phyloP scores from a whole-genome alignment of 2,113 vertebrate species.

The Corapipo altera region DNA sequence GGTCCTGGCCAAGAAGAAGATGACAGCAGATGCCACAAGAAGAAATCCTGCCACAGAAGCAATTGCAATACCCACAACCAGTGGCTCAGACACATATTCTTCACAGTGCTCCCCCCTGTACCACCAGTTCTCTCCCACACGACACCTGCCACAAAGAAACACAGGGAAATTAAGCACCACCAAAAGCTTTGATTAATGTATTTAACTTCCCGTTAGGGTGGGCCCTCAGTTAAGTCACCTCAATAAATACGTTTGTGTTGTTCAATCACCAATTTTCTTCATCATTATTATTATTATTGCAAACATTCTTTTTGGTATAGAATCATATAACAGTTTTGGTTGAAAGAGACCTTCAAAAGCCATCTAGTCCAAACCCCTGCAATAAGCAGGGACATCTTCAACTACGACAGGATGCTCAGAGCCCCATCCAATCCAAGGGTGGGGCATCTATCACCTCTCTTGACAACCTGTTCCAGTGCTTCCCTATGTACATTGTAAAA shows the following conservation, averaged over 20 bases:
- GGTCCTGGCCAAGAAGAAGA: conserved; percentile 84
- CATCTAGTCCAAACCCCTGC: neutral
- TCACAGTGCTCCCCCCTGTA: conserved; percentile 92
- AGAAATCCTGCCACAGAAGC: conserved; percentile 86
- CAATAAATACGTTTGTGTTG: neutral
- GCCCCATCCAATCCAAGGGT: neutral
- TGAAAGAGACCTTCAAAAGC: neutral
- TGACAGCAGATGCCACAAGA: conserved; percentile 76
- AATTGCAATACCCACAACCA: conserved; percentile 88
- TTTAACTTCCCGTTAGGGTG: neutral
- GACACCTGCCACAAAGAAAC: conserved; percentile 77
- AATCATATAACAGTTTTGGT: neutral
- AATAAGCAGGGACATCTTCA: neutral
- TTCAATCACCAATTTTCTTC: neutral
- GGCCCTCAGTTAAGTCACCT: neutral
- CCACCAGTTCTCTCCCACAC: conserved; percentile 95
- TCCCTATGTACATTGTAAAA: rapidly evolving
- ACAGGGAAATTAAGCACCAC: neutral
- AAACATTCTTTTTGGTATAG: neutral
- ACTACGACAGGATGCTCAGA: neutral
- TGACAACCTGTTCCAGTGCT: neutral
- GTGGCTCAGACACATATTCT: conserved; percentile 89
- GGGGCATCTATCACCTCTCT: neutral
- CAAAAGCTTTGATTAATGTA: neutral
- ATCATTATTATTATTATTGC: neutral